These are phyloP conservation scores for Epistrophe grossulariae DNA, from an alignment of 2,888 invertebrate genomes.

Conservation along the genomic window DNA sequence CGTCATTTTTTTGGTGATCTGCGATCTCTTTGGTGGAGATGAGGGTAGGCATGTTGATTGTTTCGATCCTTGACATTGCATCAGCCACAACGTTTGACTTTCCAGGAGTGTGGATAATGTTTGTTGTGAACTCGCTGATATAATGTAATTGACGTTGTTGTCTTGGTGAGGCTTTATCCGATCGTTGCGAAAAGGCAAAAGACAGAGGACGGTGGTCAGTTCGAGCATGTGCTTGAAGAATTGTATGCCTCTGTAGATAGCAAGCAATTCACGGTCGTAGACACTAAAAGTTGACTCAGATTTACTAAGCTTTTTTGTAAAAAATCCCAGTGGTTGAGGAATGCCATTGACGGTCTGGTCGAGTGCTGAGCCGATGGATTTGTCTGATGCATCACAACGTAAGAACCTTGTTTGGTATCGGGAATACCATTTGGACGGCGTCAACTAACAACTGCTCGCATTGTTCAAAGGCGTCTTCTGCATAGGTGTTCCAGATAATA, in stretches of 20 bases:
- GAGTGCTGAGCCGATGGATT: not conserved
- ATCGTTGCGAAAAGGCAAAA: constrained; percentile 56
- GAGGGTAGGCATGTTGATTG: constrained; percentile 41
- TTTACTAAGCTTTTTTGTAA: constrained; percentile 69
- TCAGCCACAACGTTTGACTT: constrained; percentile 66
- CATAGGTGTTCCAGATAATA: constrained; percentile 2
- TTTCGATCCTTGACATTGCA: constrained; percentile 59
- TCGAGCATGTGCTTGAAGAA: constrained; percentile 81
- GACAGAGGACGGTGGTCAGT: constrained; percentile 78
- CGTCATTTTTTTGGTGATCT: constrained; percentile 48
- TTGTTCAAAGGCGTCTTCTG: constrained; percentile 8
- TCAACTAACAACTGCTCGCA: not conserved
- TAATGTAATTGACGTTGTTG: constrained; percentile 65
- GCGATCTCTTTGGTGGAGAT: constrained; percentile 48
- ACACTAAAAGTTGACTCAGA: constrained; percentile 81
- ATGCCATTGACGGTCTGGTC: constrained; percentile 1
- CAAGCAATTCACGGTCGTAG: constrained; percentile 79
- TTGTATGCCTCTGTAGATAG: constrained; percentile 78
- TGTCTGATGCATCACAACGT: not conserved
- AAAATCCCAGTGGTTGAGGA: constrained; percentile 21
- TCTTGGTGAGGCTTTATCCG: constrained; percentile 58
- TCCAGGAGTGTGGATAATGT: constrained; percentile 59
- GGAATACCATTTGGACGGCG: constrained; percentile 12
- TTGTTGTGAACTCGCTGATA: constrained; percentile 64
- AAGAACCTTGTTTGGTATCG: not conserved